These are phyloP conservation scores for Halictus rubicundus DNA, from an alignment of 1,140 invertebrate species.

Conservation along the genomic window DNA sequence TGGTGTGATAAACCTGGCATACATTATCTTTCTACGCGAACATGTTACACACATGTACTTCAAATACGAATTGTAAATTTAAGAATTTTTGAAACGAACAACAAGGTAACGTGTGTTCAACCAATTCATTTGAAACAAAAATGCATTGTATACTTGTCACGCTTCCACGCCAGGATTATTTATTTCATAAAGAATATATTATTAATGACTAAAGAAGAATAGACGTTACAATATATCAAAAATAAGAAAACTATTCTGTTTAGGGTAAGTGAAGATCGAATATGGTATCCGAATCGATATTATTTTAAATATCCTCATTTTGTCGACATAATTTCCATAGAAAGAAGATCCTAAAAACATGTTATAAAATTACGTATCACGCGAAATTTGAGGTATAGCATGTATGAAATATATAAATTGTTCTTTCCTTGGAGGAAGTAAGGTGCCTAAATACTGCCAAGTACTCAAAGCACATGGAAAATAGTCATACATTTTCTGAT, in stretches of 20 bases:
- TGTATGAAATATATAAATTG: slow-evolving; percentile 22
- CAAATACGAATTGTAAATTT: slow-evolving; percentile 30
- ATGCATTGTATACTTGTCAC: slow-evolving; percentile 9
- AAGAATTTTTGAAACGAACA: slow-evolving; percentile 4
- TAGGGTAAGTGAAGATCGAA: not conserved
- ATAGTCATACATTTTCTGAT: slow-evolving; percentile 36
- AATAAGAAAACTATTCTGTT: slow-evolving; percentile 8
- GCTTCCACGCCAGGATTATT: slow-evolving; percentile 26
- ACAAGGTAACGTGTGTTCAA: not conserved
- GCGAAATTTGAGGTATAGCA: not conserved
- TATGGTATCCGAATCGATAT: slow-evolving; percentile 6
- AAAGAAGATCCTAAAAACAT: slow-evolving; percentile 23
- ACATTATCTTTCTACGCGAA: slow-evolving; percentile 10
- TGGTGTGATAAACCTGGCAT: slow-evolving; percentile 17
- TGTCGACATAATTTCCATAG: slow-evolving; percentile 4
- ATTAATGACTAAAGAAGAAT: slow-evolving; percentile 2
- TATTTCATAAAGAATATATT: slow-evolving; percentile 18
- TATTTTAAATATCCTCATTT: slow-evolving; percentile 26
- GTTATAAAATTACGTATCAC: slow-evolving; percentile 24
- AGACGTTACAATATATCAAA: slow-evolving; percentile 6
- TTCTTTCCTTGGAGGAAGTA: slow-evolving; percentile 40
- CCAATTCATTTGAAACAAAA: not conserved
- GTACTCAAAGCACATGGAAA: slow-evolving; percentile 35
- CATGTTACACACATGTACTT: slow-evolving; percentile 10
- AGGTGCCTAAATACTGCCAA: slow-evolving; percentile 52